Evolutionary conservation across 2,888 invertebrate species (phyloP).

Genomic region (Aphodius sticticus): DNA sequence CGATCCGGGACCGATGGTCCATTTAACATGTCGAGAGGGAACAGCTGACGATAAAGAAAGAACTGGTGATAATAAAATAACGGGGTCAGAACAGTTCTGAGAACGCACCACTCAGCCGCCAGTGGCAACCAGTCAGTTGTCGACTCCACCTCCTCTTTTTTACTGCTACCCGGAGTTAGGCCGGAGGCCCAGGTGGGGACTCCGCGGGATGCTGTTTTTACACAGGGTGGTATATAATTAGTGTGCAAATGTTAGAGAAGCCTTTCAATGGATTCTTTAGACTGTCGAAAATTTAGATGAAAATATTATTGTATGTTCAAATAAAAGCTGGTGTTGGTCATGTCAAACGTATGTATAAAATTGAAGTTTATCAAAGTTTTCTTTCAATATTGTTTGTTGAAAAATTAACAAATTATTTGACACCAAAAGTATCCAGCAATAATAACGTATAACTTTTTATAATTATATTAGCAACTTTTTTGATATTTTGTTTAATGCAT

Average conservation of each 20-base stretch:
- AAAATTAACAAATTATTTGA: too few relatives aligned
- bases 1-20: conserved; percentile 33
- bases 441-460: too few relatives aligned
- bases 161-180: neutral
- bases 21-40: conserved; percentile 40
- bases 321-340: too few relatives aligned
- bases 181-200: neutral
- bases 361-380: too few relatives aligned
- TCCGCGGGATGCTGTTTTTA: neutral
- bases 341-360: too few relatives aligned
- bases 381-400: too few relatives aligned
- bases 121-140: neutral
- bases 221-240: neutral
- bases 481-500: too few relatives aligned
- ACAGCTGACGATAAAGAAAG: conserved; percentile 43
- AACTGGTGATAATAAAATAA: conserved; percentile 42
- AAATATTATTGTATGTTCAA: neutral
- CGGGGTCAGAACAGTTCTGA: conserved; percentile 40
- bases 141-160: neutral
- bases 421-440: too few relatives aligned
- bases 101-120: conserved; percentile 29
- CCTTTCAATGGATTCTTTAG: neutral
- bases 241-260: neutral
- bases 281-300: neutral
- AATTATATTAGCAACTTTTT: too few relatives aligned